Percentiles rank a stretch among this genome's conserved stretches.
Conservation (phyloP, 1,140 invertebrate species). For the Lordiphosa mommai region DNA sequence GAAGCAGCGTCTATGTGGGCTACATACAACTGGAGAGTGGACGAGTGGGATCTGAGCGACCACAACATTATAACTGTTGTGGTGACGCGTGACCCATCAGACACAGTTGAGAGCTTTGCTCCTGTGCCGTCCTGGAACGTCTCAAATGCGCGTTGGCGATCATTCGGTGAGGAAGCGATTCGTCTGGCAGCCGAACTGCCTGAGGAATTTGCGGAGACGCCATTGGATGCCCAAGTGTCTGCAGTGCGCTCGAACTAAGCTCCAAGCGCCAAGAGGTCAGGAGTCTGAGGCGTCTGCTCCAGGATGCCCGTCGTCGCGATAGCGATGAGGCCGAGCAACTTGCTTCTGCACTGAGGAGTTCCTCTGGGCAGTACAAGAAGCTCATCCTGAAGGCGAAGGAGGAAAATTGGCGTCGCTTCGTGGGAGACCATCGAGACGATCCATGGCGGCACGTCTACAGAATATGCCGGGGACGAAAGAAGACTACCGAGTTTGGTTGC, state of each 20-base stretch:
- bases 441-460: constrained; percentile 20
- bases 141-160: background rate
- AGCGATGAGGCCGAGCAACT: too few relatives aligned
- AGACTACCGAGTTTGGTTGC: background rate
- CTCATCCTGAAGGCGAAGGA: too few relatives aligned
- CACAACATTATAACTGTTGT: constrained; percentile 24
- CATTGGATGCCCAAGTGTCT: too few relatives aligned
- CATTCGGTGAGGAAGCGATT: background rate
- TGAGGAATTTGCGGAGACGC: too few relatives aligned
- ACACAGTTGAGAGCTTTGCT: constrained; percentile 9
- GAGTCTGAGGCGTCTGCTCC: too few relatives aligned
- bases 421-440: constrained; percentile 16
- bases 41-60: constrained; percentile 18
- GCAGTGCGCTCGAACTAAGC: too few relatives aligned
- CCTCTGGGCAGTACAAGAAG: too few relatives aligned
- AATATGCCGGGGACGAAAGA: constrained; percentile 20
- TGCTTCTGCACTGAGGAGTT: too few relatives aligned
- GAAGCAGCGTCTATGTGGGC: background rate
- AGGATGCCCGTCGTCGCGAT: too few relatives aligned
- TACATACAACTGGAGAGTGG: constrained; percentile 27
- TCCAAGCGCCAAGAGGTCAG: too few relatives aligned
- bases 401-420: constrained; percentile 19
- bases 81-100: background rate
- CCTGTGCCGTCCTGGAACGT: constrained; percentile 5
- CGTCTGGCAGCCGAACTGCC: too few relatives aligned